Percentiles rank a stretch among this genome's conserved stretches.
Conservation (phyloP, 2,113 vertebrate genomes). For the Dolichallabes microphthalmus region DNA sequence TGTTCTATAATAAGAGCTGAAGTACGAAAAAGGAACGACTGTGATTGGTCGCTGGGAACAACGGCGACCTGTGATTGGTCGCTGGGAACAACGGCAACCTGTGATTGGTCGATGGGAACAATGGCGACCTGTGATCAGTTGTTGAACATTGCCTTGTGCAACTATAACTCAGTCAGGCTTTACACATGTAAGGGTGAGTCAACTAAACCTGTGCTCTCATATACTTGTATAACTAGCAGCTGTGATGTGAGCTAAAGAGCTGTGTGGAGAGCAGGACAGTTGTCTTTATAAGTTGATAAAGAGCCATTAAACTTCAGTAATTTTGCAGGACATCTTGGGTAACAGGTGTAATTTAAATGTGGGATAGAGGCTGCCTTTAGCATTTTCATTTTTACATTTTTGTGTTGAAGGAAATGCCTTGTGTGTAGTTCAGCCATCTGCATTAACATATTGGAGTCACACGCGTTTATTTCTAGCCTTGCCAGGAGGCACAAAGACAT, state of each 20-base stretch:
- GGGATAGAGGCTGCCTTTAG: not conserved
- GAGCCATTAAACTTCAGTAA: not conserved
- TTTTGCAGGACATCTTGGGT: not conserved
- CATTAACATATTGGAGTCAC: conserved; percentile 11
- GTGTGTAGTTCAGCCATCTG: not conserved
- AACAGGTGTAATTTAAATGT: not conserved
- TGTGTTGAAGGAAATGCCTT: conserved; percentile 3
- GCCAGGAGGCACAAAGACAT: conserved; percentile 30
- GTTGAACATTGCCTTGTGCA: not conserved
- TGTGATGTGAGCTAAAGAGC: not conserved
- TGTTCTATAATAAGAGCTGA: too few species aligned
- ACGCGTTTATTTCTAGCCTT: conserved; percentile 33
- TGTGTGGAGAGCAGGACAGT: not conserved
- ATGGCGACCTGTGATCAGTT: not conserved
- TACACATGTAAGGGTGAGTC: not conserved
- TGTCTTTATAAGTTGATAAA: not conserved
- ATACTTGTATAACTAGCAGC: not conserved
- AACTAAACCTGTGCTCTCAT: not conserved
- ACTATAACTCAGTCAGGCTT: not conserved
- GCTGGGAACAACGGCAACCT: not conserved
- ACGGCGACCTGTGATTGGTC: too few species aligned
- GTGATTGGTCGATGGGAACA: not conserved
- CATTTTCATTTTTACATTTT: not conserved
- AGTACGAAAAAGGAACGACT: too few species aligned
- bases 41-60: not conserved